Evolutionary conservation across 2,888 invertebrate genomes (phyloP), one percentile per base, ranked within the genome.

Genomic region (Brachynemurus nebulosus): DNA sequence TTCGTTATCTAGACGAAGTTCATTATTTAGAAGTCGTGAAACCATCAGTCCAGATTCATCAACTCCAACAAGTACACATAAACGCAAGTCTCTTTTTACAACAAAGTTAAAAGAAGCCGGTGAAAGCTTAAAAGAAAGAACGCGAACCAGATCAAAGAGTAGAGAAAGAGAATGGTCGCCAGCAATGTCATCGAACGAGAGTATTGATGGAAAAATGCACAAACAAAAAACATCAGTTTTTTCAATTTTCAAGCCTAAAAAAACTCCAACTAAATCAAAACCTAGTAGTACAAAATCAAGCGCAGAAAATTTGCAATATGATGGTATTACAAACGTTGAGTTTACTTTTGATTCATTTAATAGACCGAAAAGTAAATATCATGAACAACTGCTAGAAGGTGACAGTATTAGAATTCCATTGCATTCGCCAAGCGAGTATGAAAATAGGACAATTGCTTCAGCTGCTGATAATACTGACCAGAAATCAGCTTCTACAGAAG

Each of bases 11-110:
- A 71, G 86, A 30, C 84, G 85, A 60, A 85, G 82, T 54, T 86
- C 85, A 3, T 63, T 88, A 35, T 88, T 88, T 57, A 78, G 80
- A 60, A 78, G 82, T 50, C 77, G 78, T 52, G 81, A 78, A 54
- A 71, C 74, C 46, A 70, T 72, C 16, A 78, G 76, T 46, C 76
- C 76, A 1, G 77, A 77, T 52, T 75, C 27, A 30, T 37, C 44
- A n/a, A 44, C 76, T 1, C 76, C 76, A 9, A 71, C 71, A 1
- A 42, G 30, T 4, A 55, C 57, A 14, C 53, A 56, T 19, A 57
- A 54, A 51, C 50, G 59, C 38, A 62, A 62, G 54, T 58, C 55
- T 43, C 58, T 57, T 1, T 51, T 66, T 21, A 57, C 62, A 4
- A 61, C 62, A 20, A 59, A 64, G 40, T 51, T 65, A 38, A 57